Evolutionary conservation across 2,113 vertebrate genomes (phyloP), one percentile per base, ranked within the genome.

Genomic region (Loxodonta africana): DNA sequence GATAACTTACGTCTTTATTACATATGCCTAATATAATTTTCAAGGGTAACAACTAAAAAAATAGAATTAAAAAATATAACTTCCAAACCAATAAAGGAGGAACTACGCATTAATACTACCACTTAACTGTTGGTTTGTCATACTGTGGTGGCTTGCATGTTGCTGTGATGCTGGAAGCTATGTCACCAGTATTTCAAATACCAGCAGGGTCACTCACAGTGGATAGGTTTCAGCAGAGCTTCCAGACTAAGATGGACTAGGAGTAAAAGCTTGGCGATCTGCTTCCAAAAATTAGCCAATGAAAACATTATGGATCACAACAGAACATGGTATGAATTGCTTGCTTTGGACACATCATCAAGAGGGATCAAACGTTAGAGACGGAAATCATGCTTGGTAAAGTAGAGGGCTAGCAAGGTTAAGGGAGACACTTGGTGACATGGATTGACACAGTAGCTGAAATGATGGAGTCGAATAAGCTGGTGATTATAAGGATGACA

Each of bases 11-110:
- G 60, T 46, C 46, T 78, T 92, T 76, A 84, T 90, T 63, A 94
- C 74, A 26, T 65, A 71, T 44, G 4, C 53, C 33, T 37, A 74
- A 30, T 51, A 83, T 90, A 90, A 90, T 83, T 88, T 96, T 73
- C 53, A 84, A 97, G 5, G n/a, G 5, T 73, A 78, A 69, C 28
- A 8, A 88, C 21, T 11, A 73, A 81, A 78, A 95, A 18, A 85
- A 60, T 37, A 84, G 25, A 82, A 82, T 78, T 65, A 92, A 7
- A 89, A 33, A 78, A 4, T 44, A 78, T 67, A 81, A 62, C 18
- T 96, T 96, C 41, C 46, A 94, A 88, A 41, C 23, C 26, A 67
- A 88, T 53, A 63, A 26, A 91, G 28, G 87, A 30, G 7, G 1
- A 83, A 57, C 12, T 69, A 33, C 33, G 15, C 67, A 69, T 33